Conservation (phyloP, 2,888 invertebrate species). For the Dryadula phaetusa region DNA sequence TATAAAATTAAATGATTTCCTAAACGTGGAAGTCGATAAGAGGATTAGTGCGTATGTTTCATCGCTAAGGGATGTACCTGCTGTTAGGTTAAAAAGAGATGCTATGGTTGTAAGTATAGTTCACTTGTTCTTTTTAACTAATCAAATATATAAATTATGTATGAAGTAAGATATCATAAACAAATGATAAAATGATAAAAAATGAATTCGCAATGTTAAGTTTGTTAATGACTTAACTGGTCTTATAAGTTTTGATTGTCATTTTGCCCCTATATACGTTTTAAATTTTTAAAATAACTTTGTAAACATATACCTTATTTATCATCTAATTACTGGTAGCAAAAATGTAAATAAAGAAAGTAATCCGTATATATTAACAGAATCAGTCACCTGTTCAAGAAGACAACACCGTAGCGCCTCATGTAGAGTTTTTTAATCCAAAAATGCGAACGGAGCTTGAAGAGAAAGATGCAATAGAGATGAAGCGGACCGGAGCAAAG, state of each 20-base stretch:
- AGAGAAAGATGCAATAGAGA: conserved; percentile 86
- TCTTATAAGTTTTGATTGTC: no score
- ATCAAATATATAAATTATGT: no score
- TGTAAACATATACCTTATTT: no score
- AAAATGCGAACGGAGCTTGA: conserved; percentile 87
- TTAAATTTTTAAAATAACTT: no score
- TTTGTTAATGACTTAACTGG: no score
- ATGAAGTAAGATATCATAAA: no score
- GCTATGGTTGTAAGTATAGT: conserved; percentile 71
- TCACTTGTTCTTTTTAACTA: no score
- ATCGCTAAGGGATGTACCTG: conserved; percentile 46
- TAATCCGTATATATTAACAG: conserved; percentile 49
- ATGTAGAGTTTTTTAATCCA: conserved; percentile 90
- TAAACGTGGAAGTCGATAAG: conserved; percentile 65
- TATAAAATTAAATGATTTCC: conserved; percentile 47
- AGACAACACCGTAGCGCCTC: conserved; percentile 82
- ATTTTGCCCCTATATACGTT: no score
- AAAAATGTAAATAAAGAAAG: no score
- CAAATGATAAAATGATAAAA: no score
- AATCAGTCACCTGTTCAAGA: conserved; percentile 76
- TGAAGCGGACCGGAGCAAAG: conserved; percentile 85
- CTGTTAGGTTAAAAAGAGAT: conserved; percentile 66
- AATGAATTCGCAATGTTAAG: no score
- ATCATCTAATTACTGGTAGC: no score
- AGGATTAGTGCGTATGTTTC: conserved; percentile 56